Conservation (phyloP, 2,888 invertebrate genomes). For the Sphaerophoria rueppellii region DNA sequence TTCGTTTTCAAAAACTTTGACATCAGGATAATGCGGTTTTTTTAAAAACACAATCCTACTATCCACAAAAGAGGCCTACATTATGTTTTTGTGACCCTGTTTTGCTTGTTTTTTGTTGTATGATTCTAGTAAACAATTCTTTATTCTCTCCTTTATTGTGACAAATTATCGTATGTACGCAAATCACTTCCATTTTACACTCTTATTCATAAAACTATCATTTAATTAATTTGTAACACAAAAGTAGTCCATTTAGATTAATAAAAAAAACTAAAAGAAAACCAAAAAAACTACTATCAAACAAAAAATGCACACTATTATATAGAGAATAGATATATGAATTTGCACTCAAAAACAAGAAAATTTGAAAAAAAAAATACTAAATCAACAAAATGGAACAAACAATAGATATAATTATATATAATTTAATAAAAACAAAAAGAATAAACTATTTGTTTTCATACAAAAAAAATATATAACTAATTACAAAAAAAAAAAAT, state of each 20-base stretch:
- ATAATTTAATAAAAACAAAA: constrained; percentile 11
- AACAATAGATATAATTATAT: constrained; percentile 30
- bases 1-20: neutral
- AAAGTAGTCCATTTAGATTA: constrained; percentile 21
- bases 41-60: neutral
- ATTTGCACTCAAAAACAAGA: constrained; percentile 39
- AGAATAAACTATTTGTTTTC: constrained; percentile 52
- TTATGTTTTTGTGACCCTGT: neutral
- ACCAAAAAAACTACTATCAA: constrained; percentile 38
- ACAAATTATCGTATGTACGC: constrained; percentile 47
- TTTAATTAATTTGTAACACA: constrained; percentile 8
- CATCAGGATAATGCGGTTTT: neutral
- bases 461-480: constrained; percentile 47
- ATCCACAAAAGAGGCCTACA: neutral
- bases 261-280: constrained; percentile 9
- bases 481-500: constrained; percentile 26
- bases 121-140: neutral
- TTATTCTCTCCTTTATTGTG: constrained; percentile 59
- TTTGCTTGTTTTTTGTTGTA: constrained; percentile 19
- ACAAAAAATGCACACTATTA: constrained; percentile 48
- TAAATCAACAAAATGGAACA: constrained; percentile 45
- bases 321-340: constrained; percentile 27
- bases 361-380: constrained; percentile 21
- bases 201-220: constrained; percentile 21
- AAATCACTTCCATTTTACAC: constrained; percentile 51